Base-by-base conservation (phyloP, 1,140 invertebrate species). In the Dermatophagoides farinae region DNA sequence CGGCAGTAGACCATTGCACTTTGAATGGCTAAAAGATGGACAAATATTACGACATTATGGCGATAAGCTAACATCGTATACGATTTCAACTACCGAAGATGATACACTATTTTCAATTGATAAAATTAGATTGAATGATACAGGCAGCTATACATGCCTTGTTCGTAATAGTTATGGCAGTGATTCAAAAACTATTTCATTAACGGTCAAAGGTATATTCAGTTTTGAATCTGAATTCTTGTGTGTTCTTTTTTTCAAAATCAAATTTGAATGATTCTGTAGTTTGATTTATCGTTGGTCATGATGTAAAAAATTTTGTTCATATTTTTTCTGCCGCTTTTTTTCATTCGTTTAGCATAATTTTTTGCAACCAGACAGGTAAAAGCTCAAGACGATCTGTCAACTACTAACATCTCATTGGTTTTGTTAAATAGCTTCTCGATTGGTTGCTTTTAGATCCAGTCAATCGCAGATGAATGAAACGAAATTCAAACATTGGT, bases 401-500 rank as follows among this genome's bases (percentile, higher is more conserved):
- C 8, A 8, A 31, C 8, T 31, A 46, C 43, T 20, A 46, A 46
- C 14, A 46, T 46, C 8, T 31, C 31, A 31, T 44, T 41, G 38
- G 4, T 5, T 41, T 20, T 14, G 5, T 44, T 50, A 20, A n/a
- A 20, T 50, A 50, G 47, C 53, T 25, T 31, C 53, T 12, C 14
- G 25, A 25, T 55, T 55, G 53, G 53, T 44, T 40, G 53, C 14
- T 38, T 14, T 55, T 18, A 55, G 25, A 44, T 14, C 12, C n/a
- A 39, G 53, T 5, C 25, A n/a, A 16, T 18, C 14, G 5, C 53
- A 55, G 39, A 55, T n/a, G 12, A 23, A 6, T 16, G 53, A 31
- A n/a, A 55, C 38, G 2, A 55, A 55, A 44, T n/a, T 55, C 16
- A 65, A 63, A 49, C 38, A 58, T 0, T 16, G 64, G 0, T 65